Percentiles rank a stretch among this genome's conserved stretches.
Conservation (phyloP, 2,113 vertebrate genomes). For the Sclerurus mexicanus region DNA sequence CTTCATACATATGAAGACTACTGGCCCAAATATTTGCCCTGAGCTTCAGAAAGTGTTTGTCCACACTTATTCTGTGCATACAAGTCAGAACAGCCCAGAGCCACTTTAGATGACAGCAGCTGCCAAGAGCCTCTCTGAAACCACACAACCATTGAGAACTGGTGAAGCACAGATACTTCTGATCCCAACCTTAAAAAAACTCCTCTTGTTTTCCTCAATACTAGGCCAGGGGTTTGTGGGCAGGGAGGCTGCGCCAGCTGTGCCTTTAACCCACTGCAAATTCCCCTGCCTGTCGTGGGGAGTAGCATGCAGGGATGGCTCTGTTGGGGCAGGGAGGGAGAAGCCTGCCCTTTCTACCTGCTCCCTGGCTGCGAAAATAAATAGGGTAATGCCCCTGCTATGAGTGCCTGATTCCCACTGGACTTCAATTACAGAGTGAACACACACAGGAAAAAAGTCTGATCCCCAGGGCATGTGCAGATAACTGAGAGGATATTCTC, state of each 20-base stretch:
- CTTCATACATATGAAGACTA: neutral
- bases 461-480: fast-evolving
- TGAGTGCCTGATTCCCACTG: neutral
- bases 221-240: no score
- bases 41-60: neutral
- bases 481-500: neutral
- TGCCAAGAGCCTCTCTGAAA: neutral
- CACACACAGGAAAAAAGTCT: neutral
- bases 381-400: neutral
- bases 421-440: neutral
- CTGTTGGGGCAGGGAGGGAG: neutral
- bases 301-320: neutral
- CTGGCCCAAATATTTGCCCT: neutral
- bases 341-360: neutral
- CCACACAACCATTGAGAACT: neutral
- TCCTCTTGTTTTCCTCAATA: neutral
- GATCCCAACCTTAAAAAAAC: neutral
- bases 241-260: neutral
- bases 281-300: fast-evolving
- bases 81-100: neutral
- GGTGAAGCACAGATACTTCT: neutral
- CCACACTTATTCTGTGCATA: neutral
- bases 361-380: neutral
- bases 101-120: neutral
- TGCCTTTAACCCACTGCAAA: neutral